Percentiles rank a stretch among this genome's conserved stretches.
Evolutionary conservation across 1,140 invertebrate species (phyloP).

Genomic region (Phenacoccus solenopsis): DNA sequence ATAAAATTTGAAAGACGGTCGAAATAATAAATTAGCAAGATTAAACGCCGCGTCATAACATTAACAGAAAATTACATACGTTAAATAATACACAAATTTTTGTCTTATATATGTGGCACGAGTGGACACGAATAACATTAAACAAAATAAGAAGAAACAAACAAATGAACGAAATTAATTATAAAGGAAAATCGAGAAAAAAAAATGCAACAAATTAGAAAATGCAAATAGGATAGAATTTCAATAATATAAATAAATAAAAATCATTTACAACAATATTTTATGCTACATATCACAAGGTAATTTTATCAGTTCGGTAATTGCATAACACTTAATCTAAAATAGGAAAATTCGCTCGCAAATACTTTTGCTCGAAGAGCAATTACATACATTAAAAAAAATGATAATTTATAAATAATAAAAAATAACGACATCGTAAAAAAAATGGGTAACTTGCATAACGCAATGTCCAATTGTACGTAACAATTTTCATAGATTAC

Average conservation of each 20-base stretch:
- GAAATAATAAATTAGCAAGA: background rate
- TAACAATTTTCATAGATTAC: background rate
- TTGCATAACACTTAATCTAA: slow-evolving; percentile 7
- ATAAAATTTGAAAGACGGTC: background rate
- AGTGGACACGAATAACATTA: too few relatives aligned
- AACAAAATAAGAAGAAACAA: background rate
- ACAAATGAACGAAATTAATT: background rate
- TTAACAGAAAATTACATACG: background rate
- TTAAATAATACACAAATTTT: too few relatives aligned
- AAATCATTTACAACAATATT: slow-evolving; percentile 10
- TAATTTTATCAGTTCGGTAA: slow-evolving; percentile 17
- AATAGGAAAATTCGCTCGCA: slow-evolving; percentile 7
- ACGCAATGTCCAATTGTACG: background rate
- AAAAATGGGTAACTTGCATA: slow-evolving; percentile 1
- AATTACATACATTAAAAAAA: background rate
- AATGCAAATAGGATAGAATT: background rate
- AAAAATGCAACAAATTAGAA: background rate
- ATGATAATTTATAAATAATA: background rate
- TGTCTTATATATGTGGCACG: background rate
- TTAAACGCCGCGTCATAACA: background rate
- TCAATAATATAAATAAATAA: background rate
- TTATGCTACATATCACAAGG: slow-evolving; percentile 16
- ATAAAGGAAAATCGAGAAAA: slow-evolving; percentile 2
- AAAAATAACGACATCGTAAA: slow-evolving; percentile 7
- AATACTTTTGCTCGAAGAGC: background rate